A percentile compares a stretch with the other conserved stretches of the same genome.
Evolutionary conservation across 1,140 invertebrate genomes (phyloP).

Genomic region (Idris sp.): DNA sequence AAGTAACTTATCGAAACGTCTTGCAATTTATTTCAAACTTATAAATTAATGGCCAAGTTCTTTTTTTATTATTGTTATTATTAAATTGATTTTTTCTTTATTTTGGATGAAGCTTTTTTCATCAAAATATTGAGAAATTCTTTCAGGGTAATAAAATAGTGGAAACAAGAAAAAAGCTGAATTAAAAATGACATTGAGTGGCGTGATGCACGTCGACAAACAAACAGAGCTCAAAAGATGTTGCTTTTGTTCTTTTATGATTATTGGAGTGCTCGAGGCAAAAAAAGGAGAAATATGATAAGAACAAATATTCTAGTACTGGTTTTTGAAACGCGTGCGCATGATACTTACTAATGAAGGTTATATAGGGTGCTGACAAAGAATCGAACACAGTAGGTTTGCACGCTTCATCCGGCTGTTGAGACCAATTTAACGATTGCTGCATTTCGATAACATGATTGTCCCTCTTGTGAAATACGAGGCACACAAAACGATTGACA

Average conservation of each 20-base stretch:
- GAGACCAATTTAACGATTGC: slow-evolving; percentile 78
- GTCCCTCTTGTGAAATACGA: slow-evolving; percentile 80
- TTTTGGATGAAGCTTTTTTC: too few species aligned
- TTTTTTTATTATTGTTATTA: too few species aligned
- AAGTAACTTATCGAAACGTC: slow-evolving; percentile 44
- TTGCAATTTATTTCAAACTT: slow-evolving; percentile 58
- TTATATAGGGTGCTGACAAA: slow-evolving; percentile 72
- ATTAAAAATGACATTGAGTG: not conserved
- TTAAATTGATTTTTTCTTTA: too few species aligned
- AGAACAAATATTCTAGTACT: slow-evolving; percentile 30
- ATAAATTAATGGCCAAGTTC: slow-evolving; percentile 52
- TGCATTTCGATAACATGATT: slow-evolving; percentile 81
- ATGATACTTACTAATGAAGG: slow-evolving; percentile 75
- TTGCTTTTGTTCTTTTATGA: slow-evolving; percentile 5
- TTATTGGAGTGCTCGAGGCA: slow-evolving; percentile 17
- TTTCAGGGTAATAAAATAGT: too few species aligned
- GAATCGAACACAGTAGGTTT: slow-evolving; percentile 70
- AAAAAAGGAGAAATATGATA: slow-evolving; percentile 10
- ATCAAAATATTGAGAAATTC: too few species aligned
- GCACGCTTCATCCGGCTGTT: slow-evolving; percentile 75
- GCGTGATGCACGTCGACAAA: slow-evolving; percentile 1
- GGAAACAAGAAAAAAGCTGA: too few species aligned
- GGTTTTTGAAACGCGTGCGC: slow-evolving; percentile 22
- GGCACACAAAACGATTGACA: slow-evolving; percentile 80
- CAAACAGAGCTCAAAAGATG: slow-evolving; percentile 3